Evolutionary conservation across 2,888 invertebrate species (phyloP).

Genomic region (Drosophila colorata): DNA sequence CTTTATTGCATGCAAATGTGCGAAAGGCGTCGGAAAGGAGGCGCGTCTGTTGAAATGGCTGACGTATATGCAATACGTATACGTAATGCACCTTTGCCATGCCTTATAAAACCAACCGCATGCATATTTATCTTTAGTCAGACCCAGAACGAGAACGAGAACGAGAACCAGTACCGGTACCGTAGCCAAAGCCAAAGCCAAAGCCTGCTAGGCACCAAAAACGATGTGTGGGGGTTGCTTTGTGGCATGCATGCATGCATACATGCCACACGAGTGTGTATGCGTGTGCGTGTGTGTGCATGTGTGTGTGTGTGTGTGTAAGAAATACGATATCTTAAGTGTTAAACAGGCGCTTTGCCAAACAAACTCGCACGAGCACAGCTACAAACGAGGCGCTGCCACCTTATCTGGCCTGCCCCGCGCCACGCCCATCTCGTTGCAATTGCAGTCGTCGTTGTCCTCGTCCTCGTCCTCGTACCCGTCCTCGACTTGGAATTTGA

Average conservation of each 20-base stretch:
- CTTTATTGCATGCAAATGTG: conserved; percentile 80
- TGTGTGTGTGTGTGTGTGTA: conserved; percentile 39
- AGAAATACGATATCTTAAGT: conserved; percentile 79
- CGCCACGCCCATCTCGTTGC: conserved; percentile 65
- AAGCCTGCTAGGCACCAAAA: conserved; percentile 16
- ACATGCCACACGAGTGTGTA: conserved; percentile 3
- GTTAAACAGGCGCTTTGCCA: conserved; percentile 80
- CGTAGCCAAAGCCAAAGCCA: conserved; percentile 4
- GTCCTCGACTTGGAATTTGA: conserved; percentile 38
- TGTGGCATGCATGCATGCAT: conserved; percentile 34
- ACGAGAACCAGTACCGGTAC: conserved; percentile 5
- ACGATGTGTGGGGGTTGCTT: conserved; percentile 34
- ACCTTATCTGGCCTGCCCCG: conserved; percentile 55
- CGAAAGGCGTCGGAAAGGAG: conserved; percentile 72
- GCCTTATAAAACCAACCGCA: conserved; percentile 70
- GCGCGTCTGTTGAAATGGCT: conserved; percentile 76
- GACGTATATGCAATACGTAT: conserved; percentile 56
- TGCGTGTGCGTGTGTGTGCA: conserved; percentile 23
- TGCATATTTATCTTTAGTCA: conserved; percentile 74
- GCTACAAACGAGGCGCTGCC: conserved; percentile 61
- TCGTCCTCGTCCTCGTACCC: conserved; percentile 3
- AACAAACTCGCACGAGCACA: conserved; percentile 64
- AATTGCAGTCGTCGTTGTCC: conserved; percentile 29
- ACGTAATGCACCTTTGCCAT: conserved; percentile 64
- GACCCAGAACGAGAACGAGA: conserved; percentile 23